These are phyloP conservation scores for Drosophila kikkawai DNA, from an alignment of 1,140 invertebrate species.

Conservation along the genomic window DNA sequence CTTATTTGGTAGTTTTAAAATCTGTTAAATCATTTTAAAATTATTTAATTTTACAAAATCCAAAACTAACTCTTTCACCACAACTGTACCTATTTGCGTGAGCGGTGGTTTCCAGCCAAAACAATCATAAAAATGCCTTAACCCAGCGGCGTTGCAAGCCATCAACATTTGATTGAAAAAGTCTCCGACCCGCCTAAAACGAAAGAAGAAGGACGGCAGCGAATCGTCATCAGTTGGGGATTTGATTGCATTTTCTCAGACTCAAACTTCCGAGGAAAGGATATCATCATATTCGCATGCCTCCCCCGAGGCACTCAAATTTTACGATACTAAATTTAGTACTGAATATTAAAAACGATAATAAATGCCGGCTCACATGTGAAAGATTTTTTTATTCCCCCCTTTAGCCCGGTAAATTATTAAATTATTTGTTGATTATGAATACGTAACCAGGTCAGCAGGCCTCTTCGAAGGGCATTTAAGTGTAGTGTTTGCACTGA, in stretches of 20 bases:
- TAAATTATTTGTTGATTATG: conserved; percentile 68
- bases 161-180: conserved; percentile 80
- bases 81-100: conserved; percentile 5
- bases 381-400: conserved; percentile 19
- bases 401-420: conserved; percentile 59
- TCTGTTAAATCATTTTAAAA: not conserved
- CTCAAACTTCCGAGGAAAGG: conserved; percentile 17
- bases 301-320: conserved; percentile 55
- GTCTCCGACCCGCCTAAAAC: conserved; percentile 28
- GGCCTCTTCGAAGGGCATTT: conserved; percentile 1
- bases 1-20: not conserved
- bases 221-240: conserved; percentile 66
- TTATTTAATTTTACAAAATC: not conserved
- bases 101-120: conserved; percentile 27
- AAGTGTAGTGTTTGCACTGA: not conserved
- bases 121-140: conserved; percentile 75
- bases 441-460: conserved; percentile 35
- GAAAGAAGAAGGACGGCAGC: not conserved
- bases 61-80: not conserved
- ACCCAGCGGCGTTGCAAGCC: conserved; percentile 40
- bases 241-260: conserved; percentile 73
- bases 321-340: conserved; percentile 64
- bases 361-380: conserved; percentile 50
- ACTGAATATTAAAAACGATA: conserved; percentile 69
- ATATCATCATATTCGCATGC: conserved; percentile 22